phyloP scores from a whole-genome alignment of 1,140 invertebrate species.

The Notospermus geniculatus region DNA sequence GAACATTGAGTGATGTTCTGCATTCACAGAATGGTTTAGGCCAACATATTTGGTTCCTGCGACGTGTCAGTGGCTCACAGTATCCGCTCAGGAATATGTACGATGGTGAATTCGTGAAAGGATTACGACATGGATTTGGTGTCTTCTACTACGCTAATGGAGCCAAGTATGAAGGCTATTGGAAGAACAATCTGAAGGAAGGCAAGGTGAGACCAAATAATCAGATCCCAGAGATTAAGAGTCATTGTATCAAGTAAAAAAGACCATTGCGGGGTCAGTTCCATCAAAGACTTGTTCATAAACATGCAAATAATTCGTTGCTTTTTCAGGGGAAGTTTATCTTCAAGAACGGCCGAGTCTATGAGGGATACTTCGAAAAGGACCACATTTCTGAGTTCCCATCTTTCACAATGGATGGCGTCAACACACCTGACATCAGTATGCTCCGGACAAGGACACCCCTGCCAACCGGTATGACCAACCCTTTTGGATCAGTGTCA shows the following conservation, averaged over 20 bases:
- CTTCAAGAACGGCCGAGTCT: conserved; percentile 55
- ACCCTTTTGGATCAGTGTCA: background rate
- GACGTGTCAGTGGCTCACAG: conserved; percentile 46
- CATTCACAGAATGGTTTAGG: conserved; percentile 51
- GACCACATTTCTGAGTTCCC: conserved; percentile 54
- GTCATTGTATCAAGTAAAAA: conserved; percentile 1
- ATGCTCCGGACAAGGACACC: conserved; percentile 50
- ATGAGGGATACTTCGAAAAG: conserved; percentile 55
- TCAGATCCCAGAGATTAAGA: background rate
- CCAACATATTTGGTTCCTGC: conserved; percentile 54
- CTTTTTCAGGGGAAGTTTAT: conserved; percentile 53
- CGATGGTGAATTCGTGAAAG: conserved; percentile 54
- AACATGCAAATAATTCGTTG: too few species aligned
- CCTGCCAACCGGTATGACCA: conserved; percentile 37
- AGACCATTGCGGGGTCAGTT: too few species aligned
- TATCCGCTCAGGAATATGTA: conserved; percentile 54
- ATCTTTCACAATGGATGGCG: conserved; percentile 49
- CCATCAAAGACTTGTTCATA: too few species aligned
- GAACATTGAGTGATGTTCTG: too few species aligned
- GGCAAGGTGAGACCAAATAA: conserved; percentile 41
- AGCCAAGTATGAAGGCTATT: conserved; percentile 52
- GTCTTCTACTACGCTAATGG: conserved; percentile 56
- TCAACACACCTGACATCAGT: conserved; percentile 44
- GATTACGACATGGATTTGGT: conserved; percentile 52
- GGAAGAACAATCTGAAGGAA: conserved; percentile 56